Base-by-base conservation (phyloP, 2,888 invertebrate species). In the Pristionchus arcanus region DNA sequence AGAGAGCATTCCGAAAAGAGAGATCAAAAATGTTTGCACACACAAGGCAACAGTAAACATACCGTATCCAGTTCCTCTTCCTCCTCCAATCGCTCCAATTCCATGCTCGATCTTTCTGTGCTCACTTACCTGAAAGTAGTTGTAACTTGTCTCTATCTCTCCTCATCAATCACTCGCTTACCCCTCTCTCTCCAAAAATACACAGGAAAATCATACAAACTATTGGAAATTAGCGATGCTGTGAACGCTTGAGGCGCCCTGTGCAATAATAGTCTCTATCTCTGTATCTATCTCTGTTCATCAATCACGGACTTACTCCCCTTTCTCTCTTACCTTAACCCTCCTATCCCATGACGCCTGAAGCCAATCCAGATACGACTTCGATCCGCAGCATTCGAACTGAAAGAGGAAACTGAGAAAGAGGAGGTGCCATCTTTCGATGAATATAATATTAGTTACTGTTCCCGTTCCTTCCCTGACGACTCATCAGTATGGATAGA, bases 371-470 rank as follows among this genome's bases (percentile, higher is more conserved):
- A 96, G 95, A 4, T 97, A 97, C 81, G 96, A 96, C 92, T 96
- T 96, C 4, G 97, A 97, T 37, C 97, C 97, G 95, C 97, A 97
- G 94, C 97, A 97, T 92, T 97, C 96, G 91, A 97, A 96, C 97
- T 97, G 94, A 89, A 95, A 59, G 13, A 49, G 28, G n/a, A 9
- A 21, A 49, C 42, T 49, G 42, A 11, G 42, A 34, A 34, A 34
- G 71, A 71, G 34, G 1, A 71, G n/a, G n/a, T n/a, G n/a, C n/a
- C n/a, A 49, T 42, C 3, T 42, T 42, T 42, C 42, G 42, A 42
- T 42, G 9, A 42, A 42, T 42, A 42, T 9, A 42, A 42, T 42
- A 42, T 42, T 3, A 42, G 42, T 42, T 42, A 5, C 42, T 42
- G 3, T 42, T 42, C n/a, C 42, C 9, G 42, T 42, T 5, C 42